phyloP scores from a whole-genome alignment of 2,888 invertebrate genomes.

The Trichopria drosophilae region DNA sequence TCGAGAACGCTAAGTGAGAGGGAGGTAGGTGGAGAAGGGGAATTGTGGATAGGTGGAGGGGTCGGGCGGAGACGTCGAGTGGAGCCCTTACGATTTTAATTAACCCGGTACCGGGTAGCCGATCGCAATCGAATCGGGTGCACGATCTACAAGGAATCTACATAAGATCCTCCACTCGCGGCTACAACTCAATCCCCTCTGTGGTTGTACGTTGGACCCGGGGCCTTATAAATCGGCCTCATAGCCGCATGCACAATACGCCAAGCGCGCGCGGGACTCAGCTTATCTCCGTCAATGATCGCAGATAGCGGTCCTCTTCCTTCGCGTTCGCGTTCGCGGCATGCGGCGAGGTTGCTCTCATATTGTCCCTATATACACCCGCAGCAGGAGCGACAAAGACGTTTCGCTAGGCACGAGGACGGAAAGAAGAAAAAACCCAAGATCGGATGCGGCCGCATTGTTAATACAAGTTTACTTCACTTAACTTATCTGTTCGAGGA shows the following conservation, averaged over 20 bases:
- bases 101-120: conserved; percentile 58
- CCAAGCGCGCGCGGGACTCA: conserved; percentile 30
- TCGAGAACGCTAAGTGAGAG: not conserved
- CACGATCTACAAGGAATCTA: conserved; percentile 60
- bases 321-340: conserved; percentile 37
- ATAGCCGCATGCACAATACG: conserved; percentile 39
- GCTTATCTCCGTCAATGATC: conserved; percentile 54
- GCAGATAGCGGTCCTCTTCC: conserved; percentile 49
- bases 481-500: conserved; percentile 4
- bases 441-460: conserved; percentile 29
- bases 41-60: conserved; percentile 31
- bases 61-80: too few relatives aligned
- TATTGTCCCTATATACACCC: conserved; percentile 49
- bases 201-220: conserved; percentile 47
- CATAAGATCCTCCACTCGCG: conserved; percentile 60
- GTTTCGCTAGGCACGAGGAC: conserved; percentile 10
- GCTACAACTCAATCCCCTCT: conserved; percentile 52
- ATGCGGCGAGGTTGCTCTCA: conserved; percentile 42
- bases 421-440: conserved; percentile 29
- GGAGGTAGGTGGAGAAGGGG: conserved; percentile 2
- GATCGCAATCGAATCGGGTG: conserved; percentile 60
- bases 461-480: conserved; percentile 30
- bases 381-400: too few relatives aligned
- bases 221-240: conserved; percentile 39
- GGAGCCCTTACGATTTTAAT: conserved; percentile 57